Percentiles rank a stretch among this genome's conserved stretches.
Conservation (phyloP, 2,888 invertebrate species). For the Caenorhabditis wallacei region DNA sequence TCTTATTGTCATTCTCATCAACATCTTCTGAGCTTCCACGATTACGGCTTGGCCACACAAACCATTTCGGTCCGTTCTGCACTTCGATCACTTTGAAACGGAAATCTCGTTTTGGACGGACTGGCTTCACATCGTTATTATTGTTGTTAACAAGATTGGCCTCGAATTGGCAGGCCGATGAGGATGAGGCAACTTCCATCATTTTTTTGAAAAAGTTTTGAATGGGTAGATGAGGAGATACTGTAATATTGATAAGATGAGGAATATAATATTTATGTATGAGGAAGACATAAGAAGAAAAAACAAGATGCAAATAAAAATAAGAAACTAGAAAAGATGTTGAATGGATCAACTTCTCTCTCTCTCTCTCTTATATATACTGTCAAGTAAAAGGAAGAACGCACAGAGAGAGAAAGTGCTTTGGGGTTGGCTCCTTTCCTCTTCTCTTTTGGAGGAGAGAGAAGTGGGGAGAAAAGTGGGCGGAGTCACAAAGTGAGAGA, state of each 20-base stretch:
- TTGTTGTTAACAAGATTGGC: constrained; percentile 56
- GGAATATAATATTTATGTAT: neutral
- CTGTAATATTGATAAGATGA: constrained; percentile 16
- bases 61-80: constrained; percentile 77
- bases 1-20: constrained; percentile 73
- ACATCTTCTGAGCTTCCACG: constrained; percentile 71
- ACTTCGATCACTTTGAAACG: constrained; percentile 78
- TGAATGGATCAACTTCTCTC: constrained; percentile 19
- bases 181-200: constrained; percentile 52
- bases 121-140: constrained; percentile 53
- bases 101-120: constrained; percentile 75
- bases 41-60: constrained; percentile 75
- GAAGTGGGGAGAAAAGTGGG: constrained; percentile 10
- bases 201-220: constrained; percentile 16
- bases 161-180: constrained; percentile 34
- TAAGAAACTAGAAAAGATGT: neutral
- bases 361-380: constrained; percentile 30
- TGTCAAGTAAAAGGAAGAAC: constrained; percentile 27
- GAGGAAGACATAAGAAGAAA: constrained; percentile 5
- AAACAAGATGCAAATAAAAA: constrained; percentile 3
- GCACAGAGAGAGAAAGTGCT: constrained; percentile 13
- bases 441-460: constrained; percentile 8
- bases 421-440: constrained; percentile 14
- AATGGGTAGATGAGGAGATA: constrained; percentile 3
- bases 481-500: constrained; percentile 6